These are phyloP conservation scores for Oligia latruncula DNA, from an alignment of 2,888 invertebrate species.

Conservation along the genomic window DNA sequence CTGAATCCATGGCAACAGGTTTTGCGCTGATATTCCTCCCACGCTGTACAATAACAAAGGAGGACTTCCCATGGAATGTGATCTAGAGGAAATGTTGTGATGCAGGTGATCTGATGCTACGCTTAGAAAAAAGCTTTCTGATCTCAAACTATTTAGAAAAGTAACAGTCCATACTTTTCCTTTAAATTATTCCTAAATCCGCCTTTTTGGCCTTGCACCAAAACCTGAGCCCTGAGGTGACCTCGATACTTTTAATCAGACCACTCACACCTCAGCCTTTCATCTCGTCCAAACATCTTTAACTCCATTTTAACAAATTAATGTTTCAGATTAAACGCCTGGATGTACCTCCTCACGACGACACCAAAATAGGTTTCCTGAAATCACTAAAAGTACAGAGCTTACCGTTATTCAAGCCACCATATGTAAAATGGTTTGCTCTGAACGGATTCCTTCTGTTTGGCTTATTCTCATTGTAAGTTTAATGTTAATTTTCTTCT, in stretches of 20 bases:
- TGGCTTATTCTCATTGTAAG: constrained; percentile 92
- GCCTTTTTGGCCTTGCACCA: not conserved
- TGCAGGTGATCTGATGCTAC: too few relatives aligned
- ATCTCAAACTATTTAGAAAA: not conserved
- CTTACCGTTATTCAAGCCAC: constrained; percentile 87
- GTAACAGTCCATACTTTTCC: not conserved
- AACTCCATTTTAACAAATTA: not conserved
- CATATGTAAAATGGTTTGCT: constrained; percentile 87
- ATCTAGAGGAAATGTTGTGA: not conserved
- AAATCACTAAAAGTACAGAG: constrained; percentile 88
- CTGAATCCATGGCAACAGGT: too few relatives aligned
- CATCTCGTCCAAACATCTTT: not conserved
- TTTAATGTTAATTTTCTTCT: constrained; percentile 43
- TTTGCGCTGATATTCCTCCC: too few relatives aligned
- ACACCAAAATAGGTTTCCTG: constrained; percentile 73
- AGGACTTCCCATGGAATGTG: not conserved
- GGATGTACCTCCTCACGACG: constrained; percentile 68
- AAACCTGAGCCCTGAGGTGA: too few relatives aligned
- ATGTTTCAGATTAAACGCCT: constrained; percentile 79
- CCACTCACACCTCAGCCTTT: not conserved
- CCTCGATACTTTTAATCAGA: not conserved
- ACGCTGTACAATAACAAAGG: not conserved
- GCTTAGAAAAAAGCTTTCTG: not conserved
- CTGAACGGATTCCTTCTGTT: constrained; percentile 90
- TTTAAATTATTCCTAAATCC: not conserved